Base-by-base conservation (phyloP, 1,140 invertebrate genomes). In the Apis cerana region DNA sequence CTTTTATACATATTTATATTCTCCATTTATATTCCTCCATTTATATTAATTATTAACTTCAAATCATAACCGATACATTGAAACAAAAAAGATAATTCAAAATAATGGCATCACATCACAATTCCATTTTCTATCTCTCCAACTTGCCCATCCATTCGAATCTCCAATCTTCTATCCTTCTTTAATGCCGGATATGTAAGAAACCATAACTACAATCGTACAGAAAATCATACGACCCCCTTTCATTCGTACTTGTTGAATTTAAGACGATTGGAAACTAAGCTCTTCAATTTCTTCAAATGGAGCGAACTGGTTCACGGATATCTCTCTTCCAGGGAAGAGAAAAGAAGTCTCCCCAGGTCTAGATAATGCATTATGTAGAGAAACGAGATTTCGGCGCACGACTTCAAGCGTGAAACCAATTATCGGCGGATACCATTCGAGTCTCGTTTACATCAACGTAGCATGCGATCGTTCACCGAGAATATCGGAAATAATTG, bases 401-500 rank as follows among this genome's bases (percentile, higher is more conserved):
- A 27, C 27, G 56, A 87, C 84, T 56, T 72, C 59, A 61, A 80
- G 59, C 83, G 62, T 77, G 76, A 83, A 80, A 85, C 64, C 83
- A 86, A 89, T 88, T 89, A 86, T 86, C 83, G 72, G 54, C 61
- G 23, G 80, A 71, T 83, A 83, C 48, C 56, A 27, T 65, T 75
- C 54, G 48, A 70, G 68, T 23, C 67, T 85, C 62, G 76, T 72
- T 77, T 48, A 71, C 75, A 59, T 52, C 48, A n/a, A 62, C 75
- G 13, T n/a, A 13, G n/a, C 79, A 72, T 61, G 59, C 68, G n/a
- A 83, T 80, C 56, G 81, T 88, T 88, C 72, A 67, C 58, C 72
- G 76, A 59, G 27, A 85, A 85, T 85, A 88, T 88, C 80, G 83
- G 76, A 80, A 83, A 85, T 88, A 85, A 88, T 88, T 85, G 48